Percentiles rank a stretch among this genome's conserved stretches.
Evolutionary conservation across 2,113 vertebrate species (phyloP).

Genomic region (Phylloscopus whistleri): DNA sequence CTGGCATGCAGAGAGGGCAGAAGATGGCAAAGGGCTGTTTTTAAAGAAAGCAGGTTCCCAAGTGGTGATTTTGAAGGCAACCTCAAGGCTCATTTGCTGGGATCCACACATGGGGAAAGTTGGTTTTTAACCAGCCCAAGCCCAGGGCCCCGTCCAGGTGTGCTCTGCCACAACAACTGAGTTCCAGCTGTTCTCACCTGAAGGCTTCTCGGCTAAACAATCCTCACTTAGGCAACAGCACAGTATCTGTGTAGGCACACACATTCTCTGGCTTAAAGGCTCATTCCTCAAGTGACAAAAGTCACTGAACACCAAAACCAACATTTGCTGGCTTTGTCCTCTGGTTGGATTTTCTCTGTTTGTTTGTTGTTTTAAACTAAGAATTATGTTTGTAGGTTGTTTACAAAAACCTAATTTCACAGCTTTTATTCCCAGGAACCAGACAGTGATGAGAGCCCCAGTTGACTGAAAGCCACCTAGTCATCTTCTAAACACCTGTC

Average conservation of each 20-base stretch:
- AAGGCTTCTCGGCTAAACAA: background rate
- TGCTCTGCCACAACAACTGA: background rate
- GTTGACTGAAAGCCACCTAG: background rate
- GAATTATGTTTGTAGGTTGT: background rate
- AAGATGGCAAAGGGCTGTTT: background rate
- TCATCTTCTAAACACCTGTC: background rate
- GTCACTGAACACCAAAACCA: background rate
- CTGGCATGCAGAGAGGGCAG: background rate
- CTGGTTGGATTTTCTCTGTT: background rate
- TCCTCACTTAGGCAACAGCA: conserved; percentile 10
- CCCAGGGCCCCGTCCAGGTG: background rate
- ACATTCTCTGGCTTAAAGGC: background rate
- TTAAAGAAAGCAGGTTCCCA: background rate
- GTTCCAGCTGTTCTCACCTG: background rate
- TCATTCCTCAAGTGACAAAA: background rate
- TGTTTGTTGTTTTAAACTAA: background rate
- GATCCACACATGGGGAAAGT: background rate
- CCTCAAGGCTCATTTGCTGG: background rate
- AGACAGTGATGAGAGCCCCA: background rate
- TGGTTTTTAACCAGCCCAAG: background rate
- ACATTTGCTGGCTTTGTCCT: background rate
- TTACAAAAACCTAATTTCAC: background rate
- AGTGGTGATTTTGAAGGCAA: background rate
- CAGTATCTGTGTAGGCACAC: background rate
- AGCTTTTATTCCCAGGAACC: conserved; percentile 2